Evolutionary conservation across 1,140 invertebrate species (phyloP).

Genomic region (Atopsyche davidsoni): DNA sequence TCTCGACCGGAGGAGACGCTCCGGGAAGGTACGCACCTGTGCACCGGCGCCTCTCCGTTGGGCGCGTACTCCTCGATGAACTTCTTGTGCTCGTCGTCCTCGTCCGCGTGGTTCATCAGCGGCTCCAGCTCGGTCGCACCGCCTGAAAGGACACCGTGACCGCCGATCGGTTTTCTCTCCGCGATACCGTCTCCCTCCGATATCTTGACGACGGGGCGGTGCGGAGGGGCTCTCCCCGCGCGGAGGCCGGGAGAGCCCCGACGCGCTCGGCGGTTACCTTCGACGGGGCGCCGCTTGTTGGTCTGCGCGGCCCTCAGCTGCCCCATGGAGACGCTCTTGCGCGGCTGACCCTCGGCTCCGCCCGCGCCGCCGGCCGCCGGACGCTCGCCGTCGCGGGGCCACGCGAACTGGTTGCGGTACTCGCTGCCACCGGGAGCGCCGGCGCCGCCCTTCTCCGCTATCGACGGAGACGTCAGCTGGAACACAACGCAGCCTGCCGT

Average conservation of each 20-base stretch:
- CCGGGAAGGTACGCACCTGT: slow-evolving; percentile 16
- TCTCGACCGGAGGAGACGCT: not conserved
- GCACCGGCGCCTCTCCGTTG: slow-evolving; percentile 43
- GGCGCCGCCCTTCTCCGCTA: slow-evolving; percentile 15
- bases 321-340: slow-evolving; percentile 82
- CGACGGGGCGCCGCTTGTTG: slow-evolving; percentile 53
- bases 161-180: too few species aligned
- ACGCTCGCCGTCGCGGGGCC: slow-evolving; percentile 64
- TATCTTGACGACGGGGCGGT: too few species aligned
- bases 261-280: slow-evolving; percentile 53
- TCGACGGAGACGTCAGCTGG: slow-evolving; percentile 22
- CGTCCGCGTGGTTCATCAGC: slow-evolving; percentile 64
- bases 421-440: slow-evolving; percentile 65
- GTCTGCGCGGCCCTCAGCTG: slow-evolving; percentile 64
- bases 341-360: slow-evolving; percentile 51
- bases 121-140: slow-evolving; percentile 66
- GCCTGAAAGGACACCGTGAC: slow-evolving; percentile 11
- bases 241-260: too few species aligned
- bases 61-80: slow-evolving; percentile 50
- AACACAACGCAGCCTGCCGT: too few species aligned
- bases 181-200: slow-evolving; percentile 34
- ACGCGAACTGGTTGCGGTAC: slow-evolving; percentile 82
- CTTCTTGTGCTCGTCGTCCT: slow-evolving; percentile 50
- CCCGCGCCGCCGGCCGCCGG: slow-evolving; percentile 42
- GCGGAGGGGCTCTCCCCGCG: too few species aligned